Base-by-base conservation (phyloP, 2,888 invertebrate genomes). In the Diogma glabrata region DNA sequence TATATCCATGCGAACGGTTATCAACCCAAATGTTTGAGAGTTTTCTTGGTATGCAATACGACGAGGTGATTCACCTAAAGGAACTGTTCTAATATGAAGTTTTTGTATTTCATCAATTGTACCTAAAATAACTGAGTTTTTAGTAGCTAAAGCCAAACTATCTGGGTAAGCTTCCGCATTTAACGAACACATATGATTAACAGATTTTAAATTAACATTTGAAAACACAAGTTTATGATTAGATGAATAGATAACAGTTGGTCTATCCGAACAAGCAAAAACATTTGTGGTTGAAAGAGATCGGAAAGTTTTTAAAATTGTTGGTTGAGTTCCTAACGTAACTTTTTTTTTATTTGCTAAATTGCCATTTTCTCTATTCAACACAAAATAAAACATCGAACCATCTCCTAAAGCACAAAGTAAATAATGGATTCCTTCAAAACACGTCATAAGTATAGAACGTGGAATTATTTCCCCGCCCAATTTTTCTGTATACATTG, bases 81-180 rank as follows among this genome's bases (percentile, higher is more conserved):
- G 90, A 17, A 99, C 92, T 0, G 95, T 95, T 51, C 97, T 75
- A 59, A 97, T 97, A 69, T 97, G 97, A 16, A 97, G 72, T 66
- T 97, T 97, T 69, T 97, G 96, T 57, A 97, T 97, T 71, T 97
- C 96, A 69, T 97, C 97, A 60, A 97, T 96, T 0, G 94, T 95
- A 54, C 96, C 96, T 64, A 99, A 90, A 1, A 95, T 87, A 7
- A 71, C 69, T 0, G 70, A 69, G 55, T 68, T 69, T 55, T 70
- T 70, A 8, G 70, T 68, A 16, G 70, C 67, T 54, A 70, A 55
- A 12, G 69, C 69, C 53, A 70, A 64, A 53, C 88, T 90, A 72
- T 96, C 94, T 0, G 92, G 89, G 69, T 96, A 99, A 0, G 92
- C 90, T 62, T 88, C 85, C 0, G 97, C 89, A 71, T 97, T 94